Base-by-base conservation (phyloP, 1,140 invertebrate genomes). In the Cotesia glomerata region DNA sequence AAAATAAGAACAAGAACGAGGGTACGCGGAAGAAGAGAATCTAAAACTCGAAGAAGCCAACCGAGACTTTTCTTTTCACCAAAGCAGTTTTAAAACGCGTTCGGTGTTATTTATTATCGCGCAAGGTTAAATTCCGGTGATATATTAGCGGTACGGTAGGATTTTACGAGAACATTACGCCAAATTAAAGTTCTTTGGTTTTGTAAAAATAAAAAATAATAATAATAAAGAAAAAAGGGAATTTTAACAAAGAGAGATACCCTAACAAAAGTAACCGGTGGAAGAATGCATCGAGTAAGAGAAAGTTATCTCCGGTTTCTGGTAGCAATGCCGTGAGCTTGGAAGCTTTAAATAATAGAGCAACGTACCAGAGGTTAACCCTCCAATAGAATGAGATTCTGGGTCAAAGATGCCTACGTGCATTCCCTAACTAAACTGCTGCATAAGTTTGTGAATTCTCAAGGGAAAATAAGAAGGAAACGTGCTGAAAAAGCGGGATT, bases 301-400 rank as follows among this genome's bases (percentile, higher is more conserved):
- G 54, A 52, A 63, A 39, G 32, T 45, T 39, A 18, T 39, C 70
- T 49, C 49, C 52, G 18, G 18, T 18, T 8, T 14, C 34, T 18
- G 39, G 39, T 45, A 7, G 39, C 39, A 45, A 56, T 61, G 36
- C 62, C 54, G 68, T 34, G 67, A 16, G 52, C 73, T 67, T 51
- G n/a, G 67, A 74, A 66, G 54, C 73, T 65, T 71, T 74, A 62
- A 74, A 74, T 74, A 74, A 74, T 74, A 74, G 73, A 74, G 67
- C 36, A 39, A 14, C 62, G 70, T 61, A 56, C n/a, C 35, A n/a
- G 68, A 51, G 73, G 68, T 58, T 71, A 71, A 66, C 56, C 62
- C 67, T 36, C 70, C 62, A 74, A 66, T 74, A 71, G 68, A 65
- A 59, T 52, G 26, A 59, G 68, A 71, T 74, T 74, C 73, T 66